These are phyloP conservation scores for Pristiophorus japonicus DNA, from an alignment of 2,113 vertebrate genomes.

Conservation along the genomic window DNA sequence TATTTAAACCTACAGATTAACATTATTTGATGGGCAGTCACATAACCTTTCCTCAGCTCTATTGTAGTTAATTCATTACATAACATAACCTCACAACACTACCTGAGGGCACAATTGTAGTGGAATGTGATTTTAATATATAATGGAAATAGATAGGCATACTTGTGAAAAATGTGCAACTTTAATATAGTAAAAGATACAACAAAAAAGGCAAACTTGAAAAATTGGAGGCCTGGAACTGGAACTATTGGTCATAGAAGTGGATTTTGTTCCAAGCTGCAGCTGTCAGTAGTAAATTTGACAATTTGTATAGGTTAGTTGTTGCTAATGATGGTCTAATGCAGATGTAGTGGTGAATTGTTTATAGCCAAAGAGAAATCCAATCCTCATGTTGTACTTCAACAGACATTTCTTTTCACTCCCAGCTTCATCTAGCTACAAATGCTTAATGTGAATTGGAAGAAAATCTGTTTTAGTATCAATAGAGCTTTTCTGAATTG, in stretches of 20 bases:
- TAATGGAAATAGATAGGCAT: background rate
- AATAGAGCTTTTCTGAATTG: background rate
- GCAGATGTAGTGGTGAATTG: background rate
- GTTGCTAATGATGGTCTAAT: background rate
- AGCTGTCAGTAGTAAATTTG: background rate
- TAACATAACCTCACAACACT: background rate
- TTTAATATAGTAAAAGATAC: background rate
- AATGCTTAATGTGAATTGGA: background rate
- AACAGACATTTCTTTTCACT: background rate
- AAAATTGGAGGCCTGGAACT: background rate
- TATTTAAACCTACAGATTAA: background rate
- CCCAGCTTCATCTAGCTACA: background rate
- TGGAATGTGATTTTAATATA: background rate
- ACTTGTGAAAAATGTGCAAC: background rate
- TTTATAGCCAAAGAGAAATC: background rate
- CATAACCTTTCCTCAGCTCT: background rate
- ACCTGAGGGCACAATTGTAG: background rate
- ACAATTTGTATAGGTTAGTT: background rate
- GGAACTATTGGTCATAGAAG: background rate
- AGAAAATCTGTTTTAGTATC: slow-evolving; percentile 20
- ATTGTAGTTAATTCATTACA: background rate
- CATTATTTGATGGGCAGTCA: background rate
- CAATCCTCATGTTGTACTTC: background rate
- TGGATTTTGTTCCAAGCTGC: background rate
- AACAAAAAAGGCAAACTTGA: background rate